phyloP scores from a whole-genome alignment of 2,797 vertebrate species.

The Sebastes variabilis region DNA sequence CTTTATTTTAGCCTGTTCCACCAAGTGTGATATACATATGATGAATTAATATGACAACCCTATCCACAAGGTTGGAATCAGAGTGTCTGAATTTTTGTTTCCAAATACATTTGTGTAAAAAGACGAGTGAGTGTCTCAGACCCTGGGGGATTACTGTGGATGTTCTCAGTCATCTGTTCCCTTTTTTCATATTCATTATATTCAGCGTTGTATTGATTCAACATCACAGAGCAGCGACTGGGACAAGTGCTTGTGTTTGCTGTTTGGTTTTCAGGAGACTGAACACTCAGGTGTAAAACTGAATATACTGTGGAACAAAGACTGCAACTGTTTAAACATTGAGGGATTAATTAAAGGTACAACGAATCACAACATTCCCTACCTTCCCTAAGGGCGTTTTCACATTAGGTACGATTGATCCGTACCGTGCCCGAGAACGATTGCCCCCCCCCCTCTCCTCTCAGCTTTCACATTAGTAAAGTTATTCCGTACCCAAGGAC shows the following conservation, averaged over 20 bases:
- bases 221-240: background rate
- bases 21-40: background rate
- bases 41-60: background rate
- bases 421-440: too few species aligned
- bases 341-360: conserved; percentile 12
- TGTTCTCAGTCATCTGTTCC: background rate
- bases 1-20: background rate
- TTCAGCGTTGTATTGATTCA: conserved; percentile 47
- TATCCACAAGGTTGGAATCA: too few species aligned
- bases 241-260: conserved; percentile 26
- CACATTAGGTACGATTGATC: too few species aligned
- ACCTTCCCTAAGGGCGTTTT: background rate
- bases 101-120: conserved; percentile 11
- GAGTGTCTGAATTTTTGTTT: background rate
- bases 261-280: conserved; percentile 21
- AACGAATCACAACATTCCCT: background rate
- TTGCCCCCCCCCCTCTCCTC: too few species aligned
- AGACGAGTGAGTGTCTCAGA: background rate
- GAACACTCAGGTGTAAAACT: conserved; percentile 1
- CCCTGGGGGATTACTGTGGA: background rate
- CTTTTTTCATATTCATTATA: conserved; percentile 34
- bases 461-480: too few species aligned
- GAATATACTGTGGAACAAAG: conserved; percentile 6
- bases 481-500: too few species aligned
- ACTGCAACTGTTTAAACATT: conserved; percentile 13